Evolutionary conservation across 2,797 vertebrate species (phyloP).

Genomic region (Lagodon rhomboides): DNA sequence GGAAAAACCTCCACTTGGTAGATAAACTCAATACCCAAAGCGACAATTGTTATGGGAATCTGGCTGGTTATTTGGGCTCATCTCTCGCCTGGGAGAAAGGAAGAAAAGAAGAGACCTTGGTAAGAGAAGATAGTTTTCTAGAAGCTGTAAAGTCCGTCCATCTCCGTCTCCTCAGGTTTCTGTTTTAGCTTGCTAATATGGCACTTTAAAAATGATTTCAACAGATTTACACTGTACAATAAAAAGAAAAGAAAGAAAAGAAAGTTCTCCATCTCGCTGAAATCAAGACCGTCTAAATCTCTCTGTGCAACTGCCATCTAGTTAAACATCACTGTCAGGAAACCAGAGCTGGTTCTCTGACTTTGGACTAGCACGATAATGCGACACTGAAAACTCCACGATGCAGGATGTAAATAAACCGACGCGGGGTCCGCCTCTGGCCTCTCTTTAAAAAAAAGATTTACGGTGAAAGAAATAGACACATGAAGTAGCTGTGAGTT

Average conservation of each 20-base stretch:
- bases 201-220: constrained; percentile 67
- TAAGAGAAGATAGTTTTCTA: constrained; percentile 8
- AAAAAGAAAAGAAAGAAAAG: constrained; percentile 4
- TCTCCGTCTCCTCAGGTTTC: neutral
- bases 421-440: constrained; percentile 20
- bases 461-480: constrained; percentile 34
- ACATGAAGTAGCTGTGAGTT: constrained; percentile 35
- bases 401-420: constrained; percentile 14
- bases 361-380: constrained; percentile 39
- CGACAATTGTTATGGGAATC: neutral
- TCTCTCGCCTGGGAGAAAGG: neutral
- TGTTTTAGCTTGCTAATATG: constrained; percentile 48
- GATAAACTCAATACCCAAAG: neutral
- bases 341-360: constrained; percentile 35
- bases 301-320: constrained; percentile 52
- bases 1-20: neutral
- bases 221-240: constrained; percentile 61
- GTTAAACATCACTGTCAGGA: constrained; percentile 34
- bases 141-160: neutral
- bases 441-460: constrained; percentile 7
- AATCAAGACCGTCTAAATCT: constrained; percentile 48
- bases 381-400: constrained; percentile 39
- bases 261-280: constrained; percentile 17
- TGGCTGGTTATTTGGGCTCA: constrained; percentile 4
- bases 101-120: neutral